A percentile compares a stretch with the other conserved stretches of the same genome.
phyloP scores from a whole-genome alignment of 2,113 vertebrate genomes.

The Pachycephala philippinensis region DNA sequence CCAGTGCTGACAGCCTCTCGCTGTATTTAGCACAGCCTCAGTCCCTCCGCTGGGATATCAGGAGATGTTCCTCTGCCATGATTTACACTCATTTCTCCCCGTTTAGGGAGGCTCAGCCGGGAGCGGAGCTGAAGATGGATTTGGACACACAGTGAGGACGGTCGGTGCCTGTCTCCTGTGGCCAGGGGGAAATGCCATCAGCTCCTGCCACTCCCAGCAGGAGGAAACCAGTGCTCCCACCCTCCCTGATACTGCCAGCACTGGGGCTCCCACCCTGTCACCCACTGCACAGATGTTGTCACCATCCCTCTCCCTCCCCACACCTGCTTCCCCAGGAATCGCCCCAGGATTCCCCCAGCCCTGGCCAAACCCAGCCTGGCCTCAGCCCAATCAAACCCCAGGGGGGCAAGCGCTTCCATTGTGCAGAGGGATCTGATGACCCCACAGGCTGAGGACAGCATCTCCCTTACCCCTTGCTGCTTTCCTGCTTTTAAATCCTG shows the following conservation, averaged over 20 bases:
- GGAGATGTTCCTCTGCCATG: background rate
- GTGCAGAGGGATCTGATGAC: fast-evolving
- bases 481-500: background rate
- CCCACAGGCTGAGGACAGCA: background rate
- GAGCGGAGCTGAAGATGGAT: background rate
- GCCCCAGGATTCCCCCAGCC: background rate
- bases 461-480: background rate
- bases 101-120: background rate
- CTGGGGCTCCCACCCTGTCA: background rate
- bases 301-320: background rate
- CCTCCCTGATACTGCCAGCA: background rate
- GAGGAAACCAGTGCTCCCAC: background rate
- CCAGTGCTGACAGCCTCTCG: background rate
- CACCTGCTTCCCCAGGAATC: background rate
- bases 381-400: background rate
- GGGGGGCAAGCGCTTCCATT: fast-evolving
- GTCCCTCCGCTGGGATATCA: background rate
- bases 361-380: background rate
- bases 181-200: background rate
- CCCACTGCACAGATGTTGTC: fast-evolving
- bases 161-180: fast-evolving
- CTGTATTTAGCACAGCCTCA: background rate
- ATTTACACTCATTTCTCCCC: background rate
- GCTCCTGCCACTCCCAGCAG: background rate
- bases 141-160: fast-evolving